Evolutionary conservation across 2,888 invertebrate genomes (phyloP).

Genomic region (Rhimphoctona megacephalus): DNA sequence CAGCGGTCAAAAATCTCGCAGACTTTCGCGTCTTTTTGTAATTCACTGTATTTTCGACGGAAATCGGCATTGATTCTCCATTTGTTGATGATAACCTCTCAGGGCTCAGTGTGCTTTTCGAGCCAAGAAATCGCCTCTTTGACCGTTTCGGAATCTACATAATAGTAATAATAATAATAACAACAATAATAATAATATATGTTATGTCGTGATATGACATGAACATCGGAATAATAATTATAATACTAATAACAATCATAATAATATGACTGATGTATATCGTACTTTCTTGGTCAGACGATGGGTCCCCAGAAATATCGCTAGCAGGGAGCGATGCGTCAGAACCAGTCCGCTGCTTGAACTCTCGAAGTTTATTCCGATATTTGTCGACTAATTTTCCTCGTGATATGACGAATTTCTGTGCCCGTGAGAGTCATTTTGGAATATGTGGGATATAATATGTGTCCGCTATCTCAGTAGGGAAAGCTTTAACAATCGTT

Average conservation of each 20-base stretch:
- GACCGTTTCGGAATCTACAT: neutral
- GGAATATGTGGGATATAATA: neutral
- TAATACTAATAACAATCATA: too few species aligned
- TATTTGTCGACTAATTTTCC: constrained; percentile 5
- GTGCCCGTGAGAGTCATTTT: neutral
- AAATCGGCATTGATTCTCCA: neutral
- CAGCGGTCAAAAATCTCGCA: constrained; percentile 25
- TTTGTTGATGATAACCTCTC: neutral
- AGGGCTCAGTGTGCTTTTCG: neutral
- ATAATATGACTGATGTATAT: neutral
- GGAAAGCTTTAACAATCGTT: neutral
- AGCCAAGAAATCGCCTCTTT: neutral
- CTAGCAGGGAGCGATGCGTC: neutral
- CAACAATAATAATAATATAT: too few species aligned
- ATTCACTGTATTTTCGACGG: constrained; percentile 17
- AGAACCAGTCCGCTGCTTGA: neutral
- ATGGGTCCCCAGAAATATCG: neutral
- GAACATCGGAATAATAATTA: too few species aligned
- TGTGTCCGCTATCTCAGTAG: neutral
- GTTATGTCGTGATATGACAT: too few species aligned
- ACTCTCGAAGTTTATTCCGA: neutral
- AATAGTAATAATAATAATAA: neutral
- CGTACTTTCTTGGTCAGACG: too few species aligned
- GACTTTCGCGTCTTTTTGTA: constrained; percentile 15
- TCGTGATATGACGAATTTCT: neutral